Evolutionary conservation across 2,888 invertebrate genomes (phyloP).

Genomic region (Eupithecia tripunctaria): DNA sequence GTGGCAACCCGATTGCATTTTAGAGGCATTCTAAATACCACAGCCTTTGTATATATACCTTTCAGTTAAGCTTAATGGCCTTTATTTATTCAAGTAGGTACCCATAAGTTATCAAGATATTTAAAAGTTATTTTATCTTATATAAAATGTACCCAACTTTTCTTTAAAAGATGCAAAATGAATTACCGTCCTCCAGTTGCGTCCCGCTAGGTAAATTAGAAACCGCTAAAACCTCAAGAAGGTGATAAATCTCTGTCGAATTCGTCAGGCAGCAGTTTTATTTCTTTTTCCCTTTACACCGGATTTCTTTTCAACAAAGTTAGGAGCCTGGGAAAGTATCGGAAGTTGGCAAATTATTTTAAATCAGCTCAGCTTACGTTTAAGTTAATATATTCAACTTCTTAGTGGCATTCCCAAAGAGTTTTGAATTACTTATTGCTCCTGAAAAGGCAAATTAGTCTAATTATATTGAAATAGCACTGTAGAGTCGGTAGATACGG

Average conservation of each 20-base stretch:
- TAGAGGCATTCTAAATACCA: neutral
- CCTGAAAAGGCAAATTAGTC: neutral
- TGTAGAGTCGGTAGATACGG: too few species aligned
- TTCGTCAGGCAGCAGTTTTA: conserved; percentile 74
- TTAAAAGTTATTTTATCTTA: conserved; percentile 6
- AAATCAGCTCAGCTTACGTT: conserved; percentile 32
- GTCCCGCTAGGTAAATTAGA: conserved; percentile 66
- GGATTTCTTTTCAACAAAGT: conserved; percentile 67
- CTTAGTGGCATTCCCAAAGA: neutral
- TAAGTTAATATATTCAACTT: conserved; percentile 26
- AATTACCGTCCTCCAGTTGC: conserved; percentile 54
- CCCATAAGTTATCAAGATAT: conserved; percentile 1
- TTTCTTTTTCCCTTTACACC: conserved; percentile 63
- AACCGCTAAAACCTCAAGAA: conserved; percentile 66
- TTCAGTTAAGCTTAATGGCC: neutral
- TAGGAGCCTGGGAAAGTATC: conserved; percentile 52
- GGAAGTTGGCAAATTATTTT: conserved; percentile 46
- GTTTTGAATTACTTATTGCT: neutral
- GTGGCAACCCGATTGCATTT: neutral
- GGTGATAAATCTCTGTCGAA: conserved; percentile 76
- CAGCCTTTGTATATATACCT: neutral
- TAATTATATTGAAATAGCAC: neutral
- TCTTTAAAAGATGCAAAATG: conserved; percentile 51
- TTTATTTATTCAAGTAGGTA: too few species aligned
- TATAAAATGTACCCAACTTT: conserved; percentile 28